Evolutionary conservation across 2,888 invertebrate genomes (phyloP).

Genomic region (Ophioninae sp.): DNA sequence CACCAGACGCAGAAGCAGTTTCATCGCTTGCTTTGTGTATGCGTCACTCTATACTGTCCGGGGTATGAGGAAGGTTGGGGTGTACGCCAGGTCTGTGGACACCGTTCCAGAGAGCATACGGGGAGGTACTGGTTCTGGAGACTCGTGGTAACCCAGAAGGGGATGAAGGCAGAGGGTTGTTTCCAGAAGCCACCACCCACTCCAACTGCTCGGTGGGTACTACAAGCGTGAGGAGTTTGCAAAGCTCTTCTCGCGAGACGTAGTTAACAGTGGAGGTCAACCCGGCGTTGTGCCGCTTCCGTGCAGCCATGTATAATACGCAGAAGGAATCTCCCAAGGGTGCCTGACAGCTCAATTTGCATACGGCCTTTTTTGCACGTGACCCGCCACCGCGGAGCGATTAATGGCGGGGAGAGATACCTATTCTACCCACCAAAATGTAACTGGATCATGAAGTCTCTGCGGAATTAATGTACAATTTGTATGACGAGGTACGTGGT

Average conservation of each 20-base stretch:
- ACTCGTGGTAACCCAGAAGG: conserved; percentile 10
- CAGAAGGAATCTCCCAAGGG: conserved; percentile 74
- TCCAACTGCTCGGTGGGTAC: conserved; percentile 58
- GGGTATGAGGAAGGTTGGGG: conserved; percentile 43
- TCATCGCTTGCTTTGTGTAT: conserved; percentile 54
- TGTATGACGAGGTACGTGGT: conserved; percentile 21
- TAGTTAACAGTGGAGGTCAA: conserved; percentile 72
- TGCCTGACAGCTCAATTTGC: conserved; percentile 77
- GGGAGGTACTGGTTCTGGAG: conserved; percentile 14
- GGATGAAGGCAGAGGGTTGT: conserved; percentile 4
- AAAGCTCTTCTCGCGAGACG: conserved; percentile 75
- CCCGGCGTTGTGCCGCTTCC: conserved; percentile 54
- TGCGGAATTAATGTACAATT: conserved; percentile 32
- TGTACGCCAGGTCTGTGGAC: conserved; percentile 43
- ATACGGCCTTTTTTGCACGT: conserved; percentile 71
- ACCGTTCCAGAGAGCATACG: conserved; percentile 42
- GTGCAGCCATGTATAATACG: conserved; percentile 74
- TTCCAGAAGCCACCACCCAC: conserved; percentile 58
- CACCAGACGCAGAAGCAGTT: conserved; percentile 53
- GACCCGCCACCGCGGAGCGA: conserved; percentile 56
- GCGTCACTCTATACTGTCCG: conserved; percentile 47
- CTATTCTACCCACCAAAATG: conserved; percentile 20
- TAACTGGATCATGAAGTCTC: conserved; percentile 27
- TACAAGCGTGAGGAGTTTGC: conserved; percentile 77
- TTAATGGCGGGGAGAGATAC: conserved; percentile 21